Evolutionary conservation across 2,113 vertebrate species (phyloP).

Genomic region (Fregata magnificens): DNA sequence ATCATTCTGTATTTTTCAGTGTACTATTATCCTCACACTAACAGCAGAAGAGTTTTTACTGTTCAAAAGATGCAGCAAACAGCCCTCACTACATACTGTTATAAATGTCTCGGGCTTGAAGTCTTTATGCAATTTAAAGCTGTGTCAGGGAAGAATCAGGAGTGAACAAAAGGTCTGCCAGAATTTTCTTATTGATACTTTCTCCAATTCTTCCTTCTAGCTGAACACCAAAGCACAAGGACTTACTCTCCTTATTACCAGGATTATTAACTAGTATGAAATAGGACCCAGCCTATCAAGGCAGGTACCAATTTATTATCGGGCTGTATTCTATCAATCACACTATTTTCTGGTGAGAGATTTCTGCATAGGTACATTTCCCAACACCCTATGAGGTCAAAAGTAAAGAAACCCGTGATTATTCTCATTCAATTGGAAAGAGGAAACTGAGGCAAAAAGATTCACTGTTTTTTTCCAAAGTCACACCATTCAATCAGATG

Average conservation of each 20-base stretch:
- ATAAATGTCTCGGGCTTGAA: not conserved
- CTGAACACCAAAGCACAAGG: not conserved
- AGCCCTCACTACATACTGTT: not conserved
- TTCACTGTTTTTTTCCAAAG: not conserved
- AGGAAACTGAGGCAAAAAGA: not conserved
- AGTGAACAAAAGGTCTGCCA: not conserved
- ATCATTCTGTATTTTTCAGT: not conserved
- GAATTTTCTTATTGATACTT: not conserved
- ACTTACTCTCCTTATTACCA: not conserved
- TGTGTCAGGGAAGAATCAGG: not conserved
- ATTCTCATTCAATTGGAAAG: not conserved
- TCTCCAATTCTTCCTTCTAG: not conserved
- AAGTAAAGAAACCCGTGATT: not conserved
- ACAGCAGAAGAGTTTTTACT: not conserved
- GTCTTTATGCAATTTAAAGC: constrained; percentile 5
- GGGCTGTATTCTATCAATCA: not conserved
- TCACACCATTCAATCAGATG: not conserved
- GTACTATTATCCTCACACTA: not conserved
- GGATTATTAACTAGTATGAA: not conserved
- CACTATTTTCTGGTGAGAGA: not conserved
- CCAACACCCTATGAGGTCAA: not conserved
- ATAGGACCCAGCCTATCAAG: not conserved
- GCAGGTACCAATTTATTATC: not conserved
- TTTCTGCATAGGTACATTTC: not conserved
- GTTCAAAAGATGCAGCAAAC: not conserved